Base-by-base conservation (phyloP, 2,113 vertebrate genomes). In the Tragelaphus strepsiceros region DNA sequence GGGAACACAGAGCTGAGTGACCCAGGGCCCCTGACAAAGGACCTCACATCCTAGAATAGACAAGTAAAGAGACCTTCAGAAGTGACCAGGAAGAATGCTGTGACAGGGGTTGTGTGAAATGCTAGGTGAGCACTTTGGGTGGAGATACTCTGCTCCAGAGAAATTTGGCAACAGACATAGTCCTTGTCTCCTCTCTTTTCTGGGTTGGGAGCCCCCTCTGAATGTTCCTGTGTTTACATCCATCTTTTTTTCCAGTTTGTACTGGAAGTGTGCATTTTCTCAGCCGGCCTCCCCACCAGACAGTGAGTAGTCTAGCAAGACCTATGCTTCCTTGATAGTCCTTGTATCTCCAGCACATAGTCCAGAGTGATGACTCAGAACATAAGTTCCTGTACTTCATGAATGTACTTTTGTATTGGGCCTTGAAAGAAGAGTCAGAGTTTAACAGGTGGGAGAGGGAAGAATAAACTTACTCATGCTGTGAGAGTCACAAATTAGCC, bases 361-460 rank as follows among this genome's bases (percentile, higher is more conserved):
- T 12, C 28, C 11, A 6, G 21, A 80, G 54, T 26, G 80, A 92
- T 97, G 95, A 97, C 64, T 94, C 95, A 95, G 84, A 94, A 61
- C 19, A 24, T 85, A 58, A 94, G 87, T 96, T 91, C 53, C 53
- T 67, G n/a, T 95, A 74, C 32, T 92, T 14, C 0, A 32, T 95
- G 90, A n/a, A 64, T 16, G 30, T 64, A 67, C 49, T 85, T 98
- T 96, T 91, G 58, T 61, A 56, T 51, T 84, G 51, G 92, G 53
- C 32, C 54, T 86, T 90, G 62, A 91, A 96, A 89, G 59, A 94
- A 94, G 88, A 87, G 51, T 97, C 95, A 95, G 49, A 83, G 62
- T 64, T 82, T 92, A 97, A 96, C 84, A 97, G 87, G 53, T 94
- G 49, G 64, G 11, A 2, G 39, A 90, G 9, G 22, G 26, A 59